A percentile compares a stretch with the other conserved stretches of the same genome.
These are phyloP conservation scores for Heliothis subflexa DNA, from an alignment of 1,140 invertebrate species.

Conservation along the genomic window DNA sequence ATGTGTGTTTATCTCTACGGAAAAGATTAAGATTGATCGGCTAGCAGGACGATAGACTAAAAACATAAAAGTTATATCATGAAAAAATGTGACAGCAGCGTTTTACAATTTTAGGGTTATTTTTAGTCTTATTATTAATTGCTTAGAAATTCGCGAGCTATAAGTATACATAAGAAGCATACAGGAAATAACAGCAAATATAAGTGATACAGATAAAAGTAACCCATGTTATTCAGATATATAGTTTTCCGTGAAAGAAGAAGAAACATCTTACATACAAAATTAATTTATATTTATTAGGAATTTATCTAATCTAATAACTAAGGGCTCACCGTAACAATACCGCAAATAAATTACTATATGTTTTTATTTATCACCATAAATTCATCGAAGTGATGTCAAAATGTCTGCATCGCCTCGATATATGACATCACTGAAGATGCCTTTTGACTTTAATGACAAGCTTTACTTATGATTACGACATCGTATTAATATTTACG, in stretches of 20 bases:
- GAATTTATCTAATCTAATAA: too few species aligned
- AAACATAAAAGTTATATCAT: slow-evolving; percentile 22
- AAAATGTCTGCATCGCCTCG: neutral
- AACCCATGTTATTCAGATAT: too few species aligned
- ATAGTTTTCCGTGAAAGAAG: too few species aligned
- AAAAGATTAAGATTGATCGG: slow-evolving; percentile 41
- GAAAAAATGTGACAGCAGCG: neutral
- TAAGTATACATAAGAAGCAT: too few species aligned
- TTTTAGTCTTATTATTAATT: neutral
- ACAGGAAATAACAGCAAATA: too few species aligned
- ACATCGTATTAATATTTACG: slow-evolving; percentile 1
- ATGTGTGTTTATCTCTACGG: slow-evolving; percentile 28
- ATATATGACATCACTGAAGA: slow-evolving; percentile 37
- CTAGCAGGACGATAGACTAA: neutral
- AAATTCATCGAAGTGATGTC: slow-evolving; percentile 28
- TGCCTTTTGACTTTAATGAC: slow-evolving; percentile 38
- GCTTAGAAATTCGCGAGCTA: neutral
- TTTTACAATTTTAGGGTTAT: slow-evolving; percentile 2
- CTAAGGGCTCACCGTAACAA: neutral
- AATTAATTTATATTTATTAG: too few species aligned
- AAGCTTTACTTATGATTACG: slow-evolving; percentile 27
- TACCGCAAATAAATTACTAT: neutral
- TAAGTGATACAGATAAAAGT: too few species aligned
- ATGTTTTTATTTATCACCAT: neutral
- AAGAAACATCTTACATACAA: too few species aligned